phyloP scores from a whole-genome alignment of 2,797 vertebrate species.

The Discoglossus pictus region DNA sequence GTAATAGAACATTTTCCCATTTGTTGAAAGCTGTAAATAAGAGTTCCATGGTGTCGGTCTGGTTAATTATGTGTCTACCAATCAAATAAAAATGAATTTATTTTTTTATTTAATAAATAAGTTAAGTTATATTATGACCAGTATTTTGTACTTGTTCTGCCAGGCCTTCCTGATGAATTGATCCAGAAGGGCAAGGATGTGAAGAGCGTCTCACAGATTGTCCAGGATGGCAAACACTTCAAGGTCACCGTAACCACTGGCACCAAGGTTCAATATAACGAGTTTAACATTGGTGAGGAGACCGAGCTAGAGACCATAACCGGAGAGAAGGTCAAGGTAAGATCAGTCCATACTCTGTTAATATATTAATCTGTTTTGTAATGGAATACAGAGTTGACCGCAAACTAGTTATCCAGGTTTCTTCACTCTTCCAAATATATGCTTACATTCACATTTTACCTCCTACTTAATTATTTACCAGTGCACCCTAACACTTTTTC shows the following conservation, averaged over 20 bases:
- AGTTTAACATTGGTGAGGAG: constrained; percentile 83
- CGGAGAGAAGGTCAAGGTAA: constrained; percentile 85
- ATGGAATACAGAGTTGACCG: not conserved
- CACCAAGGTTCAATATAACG: constrained; percentile 68
- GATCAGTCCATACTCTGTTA: constrained; percentile 30
- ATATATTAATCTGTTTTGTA: accelerated
- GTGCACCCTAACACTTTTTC: too few species aligned
- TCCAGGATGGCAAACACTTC: constrained; percentile 80
- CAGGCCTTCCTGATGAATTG: constrained; percentile 82
- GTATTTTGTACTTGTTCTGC: too few species aligned
- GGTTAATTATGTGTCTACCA: too few species aligned
- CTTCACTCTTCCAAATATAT: too few species aligned
- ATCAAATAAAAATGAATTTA: too few species aligned
- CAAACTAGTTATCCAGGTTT: too few species aligned
- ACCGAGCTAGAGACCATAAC: constrained; percentile 68
- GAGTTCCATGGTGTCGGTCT: too few species aligned
- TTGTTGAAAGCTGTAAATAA: too few species aligned
- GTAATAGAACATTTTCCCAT: too few species aligned
- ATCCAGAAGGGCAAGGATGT: constrained; percentile 85
- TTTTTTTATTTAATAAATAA: too few species aligned
- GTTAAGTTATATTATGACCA: too few species aligned
- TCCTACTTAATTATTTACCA: constrained; percentile 24
- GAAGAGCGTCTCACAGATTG: constrained; percentile 80
- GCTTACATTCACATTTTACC: too few species aligned
- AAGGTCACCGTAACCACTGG: constrained; percentile 77